These are phyloP conservation scores for Miniopterus natalensis DNA, from an alignment of 2,113 vertebrate species.

Conservation along the genomic window DNA sequence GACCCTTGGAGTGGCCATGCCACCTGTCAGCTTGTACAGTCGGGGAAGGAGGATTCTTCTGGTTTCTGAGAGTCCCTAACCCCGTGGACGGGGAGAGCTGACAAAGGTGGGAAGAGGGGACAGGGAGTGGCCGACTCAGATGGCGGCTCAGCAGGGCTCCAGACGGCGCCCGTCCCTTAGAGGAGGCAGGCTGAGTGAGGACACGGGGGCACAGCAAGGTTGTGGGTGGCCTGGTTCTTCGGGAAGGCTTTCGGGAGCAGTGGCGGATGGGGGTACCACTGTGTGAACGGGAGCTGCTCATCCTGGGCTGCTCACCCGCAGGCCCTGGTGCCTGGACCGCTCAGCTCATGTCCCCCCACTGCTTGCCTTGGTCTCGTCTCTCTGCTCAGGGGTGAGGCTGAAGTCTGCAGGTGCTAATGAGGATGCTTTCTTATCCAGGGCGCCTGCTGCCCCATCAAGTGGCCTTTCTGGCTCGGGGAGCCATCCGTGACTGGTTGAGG, in stretches of 20 bases:
- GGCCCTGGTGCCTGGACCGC: rapidly evolving
- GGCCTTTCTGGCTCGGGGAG: not conserved
- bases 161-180: rapidly evolving
- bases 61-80: not conserved
- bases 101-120: too few species aligned
- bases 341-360: not conserved
- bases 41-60: not conserved
- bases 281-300: not conserved
- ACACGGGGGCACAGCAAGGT: not conserved
- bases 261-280: rapidly evolving
- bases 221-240: not conserved
- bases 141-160: not conserved
- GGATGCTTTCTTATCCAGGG: rapidly evolving
- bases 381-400: not conserved
- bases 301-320: not conserved
- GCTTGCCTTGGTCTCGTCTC: not conserved
- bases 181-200: not conserved
- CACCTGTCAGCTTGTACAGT: rapidly evolving
- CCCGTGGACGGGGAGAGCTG: not conserved
- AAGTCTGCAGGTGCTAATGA: not conserved
- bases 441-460: not conserved
- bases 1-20: not conserved
- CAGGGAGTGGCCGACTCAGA: not conserved
- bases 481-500: not conserved
- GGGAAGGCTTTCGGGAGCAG: not conserved